phyloP scores from a whole-genome alignment of 1,140 invertebrate genomes.

The Ptiloglossa arizonensis region DNA sequence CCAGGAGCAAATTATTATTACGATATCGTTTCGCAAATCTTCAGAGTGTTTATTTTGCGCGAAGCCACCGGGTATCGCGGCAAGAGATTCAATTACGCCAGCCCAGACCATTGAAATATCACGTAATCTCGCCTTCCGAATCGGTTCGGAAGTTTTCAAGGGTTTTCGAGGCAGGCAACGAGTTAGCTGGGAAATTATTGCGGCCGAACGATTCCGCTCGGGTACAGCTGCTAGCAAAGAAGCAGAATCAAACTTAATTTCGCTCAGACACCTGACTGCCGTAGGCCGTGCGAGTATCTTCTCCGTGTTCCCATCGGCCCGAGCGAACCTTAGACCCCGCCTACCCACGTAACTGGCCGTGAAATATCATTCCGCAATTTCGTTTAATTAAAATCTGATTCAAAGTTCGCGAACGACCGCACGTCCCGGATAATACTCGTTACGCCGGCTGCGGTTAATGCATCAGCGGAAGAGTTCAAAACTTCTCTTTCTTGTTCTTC shows the following conservation, averaged over 20 bases:
- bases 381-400: slow-evolving; percentile 82
- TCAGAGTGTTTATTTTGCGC: slow-evolving; percentile 12
- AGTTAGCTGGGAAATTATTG: slow-evolving; percentile 51
- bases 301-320: not conserved
- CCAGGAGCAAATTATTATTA: slow-evolving; percentile 5
- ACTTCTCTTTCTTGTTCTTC: slow-evolving; percentile 44
- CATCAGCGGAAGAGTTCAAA: slow-evolving; percentile 76
- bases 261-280: slow-evolving; percentile 70
- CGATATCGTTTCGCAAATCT: slow-evolving; percentile 19
- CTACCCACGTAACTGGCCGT: slow-evolving; percentile 65
- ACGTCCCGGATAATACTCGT: slow-evolving; percentile 57
- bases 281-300: slow-evolving; percentile 43
- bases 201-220: slow-evolving; percentile 40
- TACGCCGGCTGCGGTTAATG: slow-evolving; percentile 80
- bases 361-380: slow-evolving; percentile 79
- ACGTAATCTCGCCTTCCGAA: slow-evolving; percentile 20
- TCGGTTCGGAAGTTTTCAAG: slow-evolving; percentile 37
- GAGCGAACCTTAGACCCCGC: not conserved
- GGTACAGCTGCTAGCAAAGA: slow-evolving; percentile 56
- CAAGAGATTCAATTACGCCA: slow-evolving; percentile 31
- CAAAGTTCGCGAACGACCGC: slow-evolving; percentile 72
- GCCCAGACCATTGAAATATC: slow-evolving; percentile 23
- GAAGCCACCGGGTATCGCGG: not conserved
- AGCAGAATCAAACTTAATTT: slow-evolving; percentile 74
- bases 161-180: slow-evolving; percentile 8